phyloP scores from a whole-genome alignment of 2,113 vertebrate species.

The Gymnobelideus leadbeateri region DNA sequence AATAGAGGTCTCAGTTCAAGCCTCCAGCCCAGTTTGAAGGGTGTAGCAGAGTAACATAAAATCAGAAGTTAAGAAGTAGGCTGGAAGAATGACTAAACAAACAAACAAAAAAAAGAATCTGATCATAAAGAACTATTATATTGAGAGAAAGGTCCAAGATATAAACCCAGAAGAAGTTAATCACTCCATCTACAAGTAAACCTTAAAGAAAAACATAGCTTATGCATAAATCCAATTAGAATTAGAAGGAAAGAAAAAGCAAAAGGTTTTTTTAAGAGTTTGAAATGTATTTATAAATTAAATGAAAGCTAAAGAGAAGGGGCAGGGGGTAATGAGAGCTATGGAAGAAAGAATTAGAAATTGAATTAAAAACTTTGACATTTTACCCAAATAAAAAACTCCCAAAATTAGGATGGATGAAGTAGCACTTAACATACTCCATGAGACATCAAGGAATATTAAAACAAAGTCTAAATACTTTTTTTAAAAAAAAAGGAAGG shows the following conservation, averaged over 20 bases:
- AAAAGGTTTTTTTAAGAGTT: background rate
- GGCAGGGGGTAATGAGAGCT: no score
- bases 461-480: background rate
- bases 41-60: background rate
- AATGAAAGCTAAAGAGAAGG: background rate
- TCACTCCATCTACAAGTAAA: background rate
- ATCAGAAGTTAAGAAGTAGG: background rate
- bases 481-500: no score
- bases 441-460: background rate
- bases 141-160: background rate
- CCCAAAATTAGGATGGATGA: background rate
- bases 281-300: background rate
- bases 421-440: background rate
- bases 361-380: no score
- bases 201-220: background rate
- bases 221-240: background rate
- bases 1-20: background rate
- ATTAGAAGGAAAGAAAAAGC: background rate
- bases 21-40: background rate
- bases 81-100: background rate
- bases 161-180: background rate
- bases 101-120: background rate
- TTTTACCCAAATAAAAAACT: background rate
- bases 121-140: background rate
- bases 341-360: no score